Evolutionary conservation across 2,888 invertebrate species (phyloP), one percentile per base, ranked within the genome.

Genomic region (Epinotia demarniana): DNA sequence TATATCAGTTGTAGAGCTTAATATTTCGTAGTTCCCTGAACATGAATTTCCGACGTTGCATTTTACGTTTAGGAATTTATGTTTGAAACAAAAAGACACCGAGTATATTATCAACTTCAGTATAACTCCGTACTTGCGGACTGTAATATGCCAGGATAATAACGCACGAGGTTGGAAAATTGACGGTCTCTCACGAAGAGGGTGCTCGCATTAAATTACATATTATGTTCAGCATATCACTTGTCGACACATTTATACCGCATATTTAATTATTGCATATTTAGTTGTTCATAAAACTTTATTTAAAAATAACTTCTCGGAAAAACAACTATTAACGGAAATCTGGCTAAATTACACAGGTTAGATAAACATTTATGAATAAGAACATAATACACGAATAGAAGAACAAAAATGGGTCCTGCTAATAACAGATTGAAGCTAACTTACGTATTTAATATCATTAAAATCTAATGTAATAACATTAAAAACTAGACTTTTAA

Each of bases 131-230:
- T 70, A 53, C 70, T 70, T 70, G 18, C 53, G 39, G 3, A 71
- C 61, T 62, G 53, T 53, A 53, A 53, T 53, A 71, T 61, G 60
- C 16, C 33, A 27, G 3, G 33, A 16, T 53, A 61, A 61, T 70
- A 53, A 70, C 61, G 27, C 61, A 69, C 43, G 43, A 43, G 11
- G 57, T 46, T 60, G 27, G 60, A 5, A 70, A 70, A 60, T 49
- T 33, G 49, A n/a, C n/a, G n/a, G 33, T 46, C 60, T 57, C 46
- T 60, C 46, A 23, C 69, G 16, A 27, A 46, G 46, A 46, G 27
- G 46, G 67, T 68, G 57, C 57, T 55, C 23, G 33, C 27, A 27
- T 49, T 61, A 60, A 70, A 61, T 70, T 60, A 70, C 60, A 70
- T 13, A 60, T 57, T 60, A 27, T 69, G 23, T 55, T 49, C 5